phyloP scores from a whole-genome alignment of 2,113 vertebrate genomes.

The Geococcyx californianus region DNA sequence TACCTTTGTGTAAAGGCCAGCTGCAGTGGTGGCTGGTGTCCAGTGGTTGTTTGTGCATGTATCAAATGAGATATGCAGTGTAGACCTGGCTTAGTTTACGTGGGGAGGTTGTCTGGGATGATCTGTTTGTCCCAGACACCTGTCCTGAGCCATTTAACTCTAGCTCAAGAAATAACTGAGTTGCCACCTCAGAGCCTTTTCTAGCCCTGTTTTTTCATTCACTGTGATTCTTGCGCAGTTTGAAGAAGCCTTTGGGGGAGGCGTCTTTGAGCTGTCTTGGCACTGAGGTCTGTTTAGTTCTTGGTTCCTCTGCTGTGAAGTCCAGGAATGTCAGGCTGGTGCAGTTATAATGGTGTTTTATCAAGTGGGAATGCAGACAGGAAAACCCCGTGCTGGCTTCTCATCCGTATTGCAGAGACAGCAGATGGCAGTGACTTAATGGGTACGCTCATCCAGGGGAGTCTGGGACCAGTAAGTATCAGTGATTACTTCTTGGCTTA shows the following conservation, averaged over 20 bases:
- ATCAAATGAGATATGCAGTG: accelerated
- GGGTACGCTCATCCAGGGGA: not conserved
- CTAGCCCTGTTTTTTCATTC: not conserved
- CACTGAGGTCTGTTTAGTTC: not conserved
- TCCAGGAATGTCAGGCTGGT: not conserved
- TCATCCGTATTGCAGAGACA: not conserved
- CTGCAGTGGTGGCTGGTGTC: not conserved
- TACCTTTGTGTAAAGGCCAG: accelerated
- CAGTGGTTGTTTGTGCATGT: not conserved
- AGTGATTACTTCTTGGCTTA: not conserved
- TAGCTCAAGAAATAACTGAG: not conserved
- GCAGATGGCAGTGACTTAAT: constrained; percentile 29
- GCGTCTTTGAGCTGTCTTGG: not conserved
- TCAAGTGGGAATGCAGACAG: not conserved
- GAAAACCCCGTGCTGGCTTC: not conserved
- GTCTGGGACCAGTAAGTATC: not conserved
- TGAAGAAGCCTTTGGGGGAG: not conserved
- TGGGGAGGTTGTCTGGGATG: not conserved
- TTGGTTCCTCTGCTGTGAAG: not conserved
- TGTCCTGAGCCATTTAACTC: not conserved
- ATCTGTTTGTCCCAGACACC: not conserved
- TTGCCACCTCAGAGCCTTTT: not conserved
- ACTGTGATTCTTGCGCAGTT: not conserved
- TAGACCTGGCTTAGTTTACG: not conserved
- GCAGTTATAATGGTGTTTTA: not conserved